Evolutionary conservation across 1,140 invertebrate species (phyloP).

Genomic region (Yoshiicerus persimilis): DNA sequence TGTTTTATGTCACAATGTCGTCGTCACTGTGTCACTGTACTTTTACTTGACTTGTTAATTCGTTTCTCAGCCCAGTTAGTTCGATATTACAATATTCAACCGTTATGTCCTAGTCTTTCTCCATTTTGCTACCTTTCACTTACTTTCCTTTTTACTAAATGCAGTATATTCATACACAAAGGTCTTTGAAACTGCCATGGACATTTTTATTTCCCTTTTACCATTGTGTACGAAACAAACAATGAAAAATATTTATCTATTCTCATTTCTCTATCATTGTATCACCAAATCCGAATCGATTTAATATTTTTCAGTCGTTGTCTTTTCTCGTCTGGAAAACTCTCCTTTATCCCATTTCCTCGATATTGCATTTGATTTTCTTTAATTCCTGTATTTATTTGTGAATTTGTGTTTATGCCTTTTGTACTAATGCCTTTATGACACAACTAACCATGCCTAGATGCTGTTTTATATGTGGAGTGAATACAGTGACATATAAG

Average conservation of each 20-base stretch:
- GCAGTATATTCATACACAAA: not conserved
- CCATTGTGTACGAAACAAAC: no score
- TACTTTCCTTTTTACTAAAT: not conserved
- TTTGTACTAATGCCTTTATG: not conserved
- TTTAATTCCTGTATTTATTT: not conserved
- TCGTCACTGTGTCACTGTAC: conserved; percentile 7
- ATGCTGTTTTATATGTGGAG: not conserved
- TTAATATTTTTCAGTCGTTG: not conserved
- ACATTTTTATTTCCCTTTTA: no score
- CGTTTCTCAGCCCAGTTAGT: not conserved
- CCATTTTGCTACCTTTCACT: not conserved
- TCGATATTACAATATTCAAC: not conserved
- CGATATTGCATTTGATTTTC: not conserved
- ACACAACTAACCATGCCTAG: not conserved
- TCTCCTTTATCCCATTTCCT: not conserved
- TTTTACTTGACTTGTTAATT: not conserved
- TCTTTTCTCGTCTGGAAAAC: not conserved
- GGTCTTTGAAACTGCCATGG: not conserved
- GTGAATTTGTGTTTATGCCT: not conserved
- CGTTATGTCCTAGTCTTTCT: not conserved
- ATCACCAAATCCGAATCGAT: no score
- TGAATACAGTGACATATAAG: not conserved
- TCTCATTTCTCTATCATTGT: not conserved
- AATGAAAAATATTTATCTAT: not conserved
- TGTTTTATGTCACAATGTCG: not conserved